Evolutionary conservation across 2,888 invertebrate species (phyloP).

Genomic region (Cheiracanthium punctorium): DNA sequence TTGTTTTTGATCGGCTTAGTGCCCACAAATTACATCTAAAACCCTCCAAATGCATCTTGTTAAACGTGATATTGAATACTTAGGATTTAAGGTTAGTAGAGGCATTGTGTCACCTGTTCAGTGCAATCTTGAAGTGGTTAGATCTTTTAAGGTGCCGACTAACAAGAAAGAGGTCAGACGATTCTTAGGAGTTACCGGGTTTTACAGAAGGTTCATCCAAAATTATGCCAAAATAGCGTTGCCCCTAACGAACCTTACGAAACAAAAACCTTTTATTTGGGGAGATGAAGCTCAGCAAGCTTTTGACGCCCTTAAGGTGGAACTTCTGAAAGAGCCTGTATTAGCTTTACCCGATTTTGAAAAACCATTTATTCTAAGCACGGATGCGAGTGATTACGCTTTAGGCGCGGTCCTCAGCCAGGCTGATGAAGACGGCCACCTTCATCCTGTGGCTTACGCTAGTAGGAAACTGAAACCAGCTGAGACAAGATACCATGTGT

Average conservation of each 20-base stretch:
- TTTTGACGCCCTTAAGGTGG: not conserved
- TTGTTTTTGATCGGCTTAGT: no score
- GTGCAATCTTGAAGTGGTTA: not conserved
- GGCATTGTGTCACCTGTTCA: not conserved
- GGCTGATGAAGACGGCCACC: not conserved
- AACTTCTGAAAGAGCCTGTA: conserved; percentile 53
- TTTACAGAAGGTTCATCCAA: conserved; percentile 19
- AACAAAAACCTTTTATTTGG: conserved; percentile 6
- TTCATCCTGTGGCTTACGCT: conserved; percentile 73
- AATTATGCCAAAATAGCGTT: conserved; percentile 8
- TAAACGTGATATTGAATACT: not conserved
- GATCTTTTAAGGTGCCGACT: not conserved
- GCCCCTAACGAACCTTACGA: conserved; percentile 12
- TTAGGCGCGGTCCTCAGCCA: conserved; percentile 51
- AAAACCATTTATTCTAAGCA: conserved; percentile 8
- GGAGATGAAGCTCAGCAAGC: not conserved
- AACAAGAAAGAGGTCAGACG: not conserved
- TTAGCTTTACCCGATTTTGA: conserved; percentile 24
- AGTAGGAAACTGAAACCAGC: conserved; percentile 74
- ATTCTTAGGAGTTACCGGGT: conserved; percentile 19
- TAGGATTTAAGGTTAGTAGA: not conserved
- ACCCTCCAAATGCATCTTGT: no score
- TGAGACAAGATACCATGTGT: conserved; percentile 75
- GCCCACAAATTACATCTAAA: no score
- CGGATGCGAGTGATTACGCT: conserved; percentile 48